These are phyloP conservation scores for Eilema griseolum DNA, from an alignment of 2,888 invertebrate species.

Conservation along the genomic window DNA sequence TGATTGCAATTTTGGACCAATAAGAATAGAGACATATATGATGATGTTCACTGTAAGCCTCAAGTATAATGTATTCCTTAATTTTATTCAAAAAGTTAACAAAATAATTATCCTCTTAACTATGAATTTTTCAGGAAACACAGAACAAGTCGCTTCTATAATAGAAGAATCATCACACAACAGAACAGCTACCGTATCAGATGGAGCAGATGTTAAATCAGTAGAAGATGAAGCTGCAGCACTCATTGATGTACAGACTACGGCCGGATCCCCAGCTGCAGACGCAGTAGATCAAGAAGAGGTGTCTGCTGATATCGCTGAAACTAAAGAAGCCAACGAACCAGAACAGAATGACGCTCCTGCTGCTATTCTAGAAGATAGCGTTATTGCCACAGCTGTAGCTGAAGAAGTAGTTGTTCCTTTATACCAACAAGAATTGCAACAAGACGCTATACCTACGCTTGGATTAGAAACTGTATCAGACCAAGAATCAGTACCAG, in stretches of 20 bases:
- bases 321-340: conserved; percentile 12
- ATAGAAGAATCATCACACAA: conserved; percentile 43
- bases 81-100: too few relatives aligned
- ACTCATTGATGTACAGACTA: background rate
- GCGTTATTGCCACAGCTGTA: conserved; percentile 26
- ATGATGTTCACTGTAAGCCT: too few relatives aligned
- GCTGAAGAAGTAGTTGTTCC: conserved; percentile 19
- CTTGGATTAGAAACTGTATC: background rate
- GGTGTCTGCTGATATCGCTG: background rate
- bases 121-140: conserved; percentile 38
- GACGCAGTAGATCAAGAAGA: background rate
- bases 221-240: background rate
- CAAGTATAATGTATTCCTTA: too few relatives aligned
- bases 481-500: conserved; percentile 27
- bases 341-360: conserved; percentile 28
- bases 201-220: conserved; percentile 18
- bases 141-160: conserved; percentile 34
- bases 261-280: background rate
- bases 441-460: background rate
- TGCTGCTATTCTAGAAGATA: conserved; percentile 28
- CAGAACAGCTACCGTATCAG: conserved; percentile 34
- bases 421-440: conserved; percentile 15
- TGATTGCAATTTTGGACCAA: too few relatives aligned
- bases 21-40: too few relatives aligned
- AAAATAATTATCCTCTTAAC: too few relatives aligned